Evolutionary conservation across 2,888 invertebrate species (phyloP).

Genomic region (Coenonympha glycerion): DNA sequence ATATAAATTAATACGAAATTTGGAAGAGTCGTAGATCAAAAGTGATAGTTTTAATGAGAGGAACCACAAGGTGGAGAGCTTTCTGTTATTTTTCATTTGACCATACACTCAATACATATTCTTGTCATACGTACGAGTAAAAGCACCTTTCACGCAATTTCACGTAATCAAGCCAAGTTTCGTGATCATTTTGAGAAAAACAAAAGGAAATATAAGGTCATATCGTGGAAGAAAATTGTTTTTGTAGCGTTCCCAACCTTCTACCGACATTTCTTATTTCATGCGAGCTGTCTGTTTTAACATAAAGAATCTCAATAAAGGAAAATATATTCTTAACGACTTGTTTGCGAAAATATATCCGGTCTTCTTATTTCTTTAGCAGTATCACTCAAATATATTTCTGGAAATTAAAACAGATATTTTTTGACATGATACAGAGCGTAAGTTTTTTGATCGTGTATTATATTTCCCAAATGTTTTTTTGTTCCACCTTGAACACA

Average conservation of each 20-base stretch:
- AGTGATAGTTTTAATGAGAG: too few relatives aligned
- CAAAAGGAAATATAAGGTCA: constrained; percentile 37
- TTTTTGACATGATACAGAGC: too few relatives aligned
- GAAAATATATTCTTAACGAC: constrained; percentile 28
- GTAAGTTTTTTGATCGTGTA: neutral
- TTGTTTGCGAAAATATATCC: constrained; percentile 22
- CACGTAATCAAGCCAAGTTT: constrained; percentile 9
- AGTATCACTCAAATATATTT: neutral
- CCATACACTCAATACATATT: too few relatives aligned
- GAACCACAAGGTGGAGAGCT: too few relatives aligned
- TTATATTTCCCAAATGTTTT: too few relatives aligned
- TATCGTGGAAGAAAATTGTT: constrained; percentile 43
- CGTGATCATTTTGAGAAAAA: constrained; percentile 18
- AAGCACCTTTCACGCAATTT: neutral
- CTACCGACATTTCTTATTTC: constrained; percentile 31
- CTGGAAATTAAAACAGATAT: neutral
- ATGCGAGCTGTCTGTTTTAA: constrained; percentile 29
- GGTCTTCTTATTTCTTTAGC: constrained; percentile 1
- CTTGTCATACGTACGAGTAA: neutral
- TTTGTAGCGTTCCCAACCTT: constrained; percentile 33
- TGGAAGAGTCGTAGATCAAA: too few relatives aligned
- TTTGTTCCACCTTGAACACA: too few relatives aligned
- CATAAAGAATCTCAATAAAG: constrained; percentile 30
- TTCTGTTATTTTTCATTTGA: too few relatives aligned
- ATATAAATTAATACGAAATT: too few relatives aligned